Evolutionary conservation across 1,140 invertebrate species (phyloP).

Genomic region (Sitobion miscanthi): DNA sequence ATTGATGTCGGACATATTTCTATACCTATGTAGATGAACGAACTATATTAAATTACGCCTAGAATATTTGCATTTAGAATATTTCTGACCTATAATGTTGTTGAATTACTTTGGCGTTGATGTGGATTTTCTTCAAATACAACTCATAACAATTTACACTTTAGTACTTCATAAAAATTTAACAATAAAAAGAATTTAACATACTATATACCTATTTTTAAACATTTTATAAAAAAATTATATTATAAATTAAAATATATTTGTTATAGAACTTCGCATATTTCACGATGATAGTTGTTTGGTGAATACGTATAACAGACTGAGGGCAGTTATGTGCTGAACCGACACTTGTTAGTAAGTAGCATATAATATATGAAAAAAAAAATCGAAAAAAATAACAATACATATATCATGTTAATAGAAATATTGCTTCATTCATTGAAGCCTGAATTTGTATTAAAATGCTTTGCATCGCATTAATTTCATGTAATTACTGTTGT

Average conservation of each 20-base stretch:
- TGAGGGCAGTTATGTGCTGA: slow-evolving; percentile 41
- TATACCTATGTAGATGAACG: not conserved
- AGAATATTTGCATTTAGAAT: not conserved
- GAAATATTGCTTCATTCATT: slow-evolving; percentile 55
- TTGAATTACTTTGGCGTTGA: not conserved
- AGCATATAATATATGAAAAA: not conserved
- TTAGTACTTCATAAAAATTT: not conserved
- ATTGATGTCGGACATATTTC: not conserved
- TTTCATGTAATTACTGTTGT: not conserved
- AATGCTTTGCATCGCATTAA: slow-evolving; percentile 26
- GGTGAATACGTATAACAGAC: slow-evolving; percentile 19
- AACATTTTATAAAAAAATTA: slow-evolving; percentile 4
- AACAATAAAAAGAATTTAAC: not conserved
- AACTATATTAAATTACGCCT: not conserved
- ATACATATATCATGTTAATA: slow-evolving; percentile 41
- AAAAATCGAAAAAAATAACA: slow-evolving; percentile 17
- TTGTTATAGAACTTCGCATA: not conserved
- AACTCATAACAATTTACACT: not conserved
- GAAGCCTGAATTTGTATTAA: not conserved
- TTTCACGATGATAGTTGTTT: slow-evolving; percentile 6
- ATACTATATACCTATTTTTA: not conserved
- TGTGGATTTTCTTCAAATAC: not conserved
- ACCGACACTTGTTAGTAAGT: not conserved
- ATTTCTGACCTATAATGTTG: not conserved
- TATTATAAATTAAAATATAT: not conserved